Base-by-base conservation (phyloP, 1,140 invertebrate species). In the Whitmania pigra region DNA sequence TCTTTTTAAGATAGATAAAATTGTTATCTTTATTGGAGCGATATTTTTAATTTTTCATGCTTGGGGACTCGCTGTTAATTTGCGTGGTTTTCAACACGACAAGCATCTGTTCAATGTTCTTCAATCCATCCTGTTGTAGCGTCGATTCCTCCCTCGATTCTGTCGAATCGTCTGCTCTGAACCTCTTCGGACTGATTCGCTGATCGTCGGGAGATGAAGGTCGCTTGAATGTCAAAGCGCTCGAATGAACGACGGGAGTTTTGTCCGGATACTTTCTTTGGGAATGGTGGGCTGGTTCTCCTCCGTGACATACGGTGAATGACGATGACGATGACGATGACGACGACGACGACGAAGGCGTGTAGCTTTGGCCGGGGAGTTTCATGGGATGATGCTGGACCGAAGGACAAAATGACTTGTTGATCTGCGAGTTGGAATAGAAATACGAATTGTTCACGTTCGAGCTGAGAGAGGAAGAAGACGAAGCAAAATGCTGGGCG, bases 31-130 rank as follows among this genome's bases (percentile, higher is more conserved):
- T 49, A 49, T 49, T 49, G 43, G 43, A 49, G 43, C 13, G 43
- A 63, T 60, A 7, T 63, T 63, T 63, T 63, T 25, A 22, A 63
- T 7, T 63, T 63, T 63, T 31, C 22, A n/a, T 63, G 11, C 22
- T 22, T 63, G 22, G 22, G 11, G 57, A 31, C 57, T 27, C 36
- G 36, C 36, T 40, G 67, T 68, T 68, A 22, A 36, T 68, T 9
- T 77, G 78, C 73, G 80, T 78, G 72, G 79, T 76, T 80, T 94
- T 91, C 36, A 95, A 83, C 0, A 92, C 92, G 82, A 94, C 94
- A 74, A 95, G 91, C 92, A 94, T 95, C 79, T 93, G 93, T 82
- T 96, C 92, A 82, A 96, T 96, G 81, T 88, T 93, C 82, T 94
- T 94, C 72, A 96, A 85, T 82, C 94, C 92, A 15, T 63, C 57